These are phyloP conservation scores for Dryobates pubescens DNA, from an alignment of 2,797 vertebrate genomes.

Conservation along the genomic window DNA sequence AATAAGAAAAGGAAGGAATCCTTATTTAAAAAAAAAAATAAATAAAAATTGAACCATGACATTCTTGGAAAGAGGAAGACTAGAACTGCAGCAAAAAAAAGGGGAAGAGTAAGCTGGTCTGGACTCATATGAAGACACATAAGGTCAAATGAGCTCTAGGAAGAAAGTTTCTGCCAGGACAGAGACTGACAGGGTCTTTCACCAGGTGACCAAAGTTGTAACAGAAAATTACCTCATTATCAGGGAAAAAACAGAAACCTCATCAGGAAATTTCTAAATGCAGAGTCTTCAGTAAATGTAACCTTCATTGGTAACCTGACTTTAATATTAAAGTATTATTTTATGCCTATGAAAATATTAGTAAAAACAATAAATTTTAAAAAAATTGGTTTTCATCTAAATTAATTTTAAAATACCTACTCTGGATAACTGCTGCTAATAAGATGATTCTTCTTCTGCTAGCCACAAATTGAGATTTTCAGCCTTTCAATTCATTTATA, in stretches of 20 bases:
- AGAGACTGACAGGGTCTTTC: neutral
- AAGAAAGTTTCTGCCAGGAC: neutral
- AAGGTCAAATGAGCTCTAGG: neutral
- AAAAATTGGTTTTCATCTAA: neutral
- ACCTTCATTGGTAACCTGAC: accelerated
- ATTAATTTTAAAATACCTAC: neutral
- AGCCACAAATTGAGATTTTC: neutral
- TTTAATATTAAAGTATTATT: neutral
- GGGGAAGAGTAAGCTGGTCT: neutral
- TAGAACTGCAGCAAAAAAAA: neutral
- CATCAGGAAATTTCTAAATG: neutral
- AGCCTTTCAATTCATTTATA: neutral
- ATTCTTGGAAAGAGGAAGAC: neutral
- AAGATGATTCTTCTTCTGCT: neutral
- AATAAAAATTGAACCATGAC: accelerated
- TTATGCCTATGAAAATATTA: neutral
- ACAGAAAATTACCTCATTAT: neutral
- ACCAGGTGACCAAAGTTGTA: accelerated
- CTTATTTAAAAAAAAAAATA: neutral
- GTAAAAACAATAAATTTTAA: neutral
- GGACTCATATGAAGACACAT: neutral
- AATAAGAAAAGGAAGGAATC: neutral
- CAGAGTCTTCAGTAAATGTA: neutral
- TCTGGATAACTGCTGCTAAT: neutral
- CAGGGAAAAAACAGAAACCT: neutral